These are phyloP conservation scores for Philopedon plagiatum DNA, from an alignment of 2,888 invertebrate genomes.

Conservation along the genomic window DNA sequence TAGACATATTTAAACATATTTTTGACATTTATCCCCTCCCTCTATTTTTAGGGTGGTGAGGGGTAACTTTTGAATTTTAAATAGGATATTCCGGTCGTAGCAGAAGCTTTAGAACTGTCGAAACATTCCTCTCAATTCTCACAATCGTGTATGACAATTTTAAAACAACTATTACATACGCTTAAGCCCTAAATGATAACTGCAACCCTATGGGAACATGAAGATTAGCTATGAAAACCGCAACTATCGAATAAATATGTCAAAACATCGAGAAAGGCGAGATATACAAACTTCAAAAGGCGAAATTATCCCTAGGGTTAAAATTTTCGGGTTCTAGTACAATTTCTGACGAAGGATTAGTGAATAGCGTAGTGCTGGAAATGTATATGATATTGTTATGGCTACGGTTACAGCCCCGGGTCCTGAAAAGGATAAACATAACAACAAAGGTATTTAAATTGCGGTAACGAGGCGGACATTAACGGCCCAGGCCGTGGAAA, in stretches of 20 bases:
- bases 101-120: no score
- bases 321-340: slow-evolving; percentile 10
- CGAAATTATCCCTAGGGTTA: slow-evolving; percentile 17
- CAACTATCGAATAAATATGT: slow-evolving; percentile 8
- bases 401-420: background rate
- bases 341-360: background rate
- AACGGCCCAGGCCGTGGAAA: background rate
- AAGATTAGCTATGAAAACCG: slow-evolving; percentile 1
- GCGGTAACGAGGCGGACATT: background rate
- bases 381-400: slow-evolving; percentile 27
- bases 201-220: background rate
- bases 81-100: no score
- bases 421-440: slow-evolving; percentile 4
- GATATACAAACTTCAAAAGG: background rate
- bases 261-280: background rate
- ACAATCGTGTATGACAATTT: no score
- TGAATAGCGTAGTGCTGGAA: background rate
- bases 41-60: no score
- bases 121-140: no score
- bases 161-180: no score
- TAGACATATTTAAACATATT: no score
- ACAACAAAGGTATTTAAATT: slow-evolving; percentile 8
- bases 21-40: no score
- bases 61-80: no score
- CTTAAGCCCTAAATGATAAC: no score